Conservation (phyloP, 2,113 vertebrate species). For the Lasiurus cinereus region DNA sequence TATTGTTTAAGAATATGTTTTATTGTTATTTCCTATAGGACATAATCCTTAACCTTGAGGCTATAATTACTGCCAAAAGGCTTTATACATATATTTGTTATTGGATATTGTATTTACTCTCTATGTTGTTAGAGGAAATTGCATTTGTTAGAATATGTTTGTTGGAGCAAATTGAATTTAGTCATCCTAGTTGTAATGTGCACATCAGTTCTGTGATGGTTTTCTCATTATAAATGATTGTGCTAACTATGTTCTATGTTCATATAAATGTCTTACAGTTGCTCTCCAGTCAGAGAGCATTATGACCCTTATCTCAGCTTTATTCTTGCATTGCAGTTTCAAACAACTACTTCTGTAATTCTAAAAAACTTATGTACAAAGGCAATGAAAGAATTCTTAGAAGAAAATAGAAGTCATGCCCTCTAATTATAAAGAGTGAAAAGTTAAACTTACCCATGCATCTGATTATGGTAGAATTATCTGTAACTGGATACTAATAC, state of each 20-base stretch:
- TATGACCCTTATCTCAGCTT: constrained; percentile 28
- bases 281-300: constrained; percentile 48
- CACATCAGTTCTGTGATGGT: constrained; percentile 47
- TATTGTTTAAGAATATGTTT: constrained; percentile 47
- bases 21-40: constrained; percentile 61
- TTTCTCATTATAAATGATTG: constrained; percentile 59
- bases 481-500: not conserved
- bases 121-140: constrained; percentile 61
- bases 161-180: constrained; percentile 70
- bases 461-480: not conserved
- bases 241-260: constrained; percentile 12
- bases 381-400: constrained; percentile 23
- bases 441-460: constrained; percentile 1
- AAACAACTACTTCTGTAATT: constrained; percentile 36
- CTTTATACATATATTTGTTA: constrained; percentile 66
- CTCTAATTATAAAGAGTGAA: constrained; percentile 3
- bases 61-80: constrained; percentile 59
- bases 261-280: constrained; percentile 56
- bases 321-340: constrained; percentile 8
- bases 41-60: constrained; percentile 66
- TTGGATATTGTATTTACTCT: constrained; percentile 67
- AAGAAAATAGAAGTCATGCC: not conserved
- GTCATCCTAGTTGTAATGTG: constrained; percentile 41
- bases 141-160: constrained; percentile 64
- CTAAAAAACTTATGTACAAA: constrained; percentile 32